These are phyloP conservation scores for Altica lythri DNA, from an alignment of 2,888 invertebrate genomes.

Conservation along the genomic window DNA sequence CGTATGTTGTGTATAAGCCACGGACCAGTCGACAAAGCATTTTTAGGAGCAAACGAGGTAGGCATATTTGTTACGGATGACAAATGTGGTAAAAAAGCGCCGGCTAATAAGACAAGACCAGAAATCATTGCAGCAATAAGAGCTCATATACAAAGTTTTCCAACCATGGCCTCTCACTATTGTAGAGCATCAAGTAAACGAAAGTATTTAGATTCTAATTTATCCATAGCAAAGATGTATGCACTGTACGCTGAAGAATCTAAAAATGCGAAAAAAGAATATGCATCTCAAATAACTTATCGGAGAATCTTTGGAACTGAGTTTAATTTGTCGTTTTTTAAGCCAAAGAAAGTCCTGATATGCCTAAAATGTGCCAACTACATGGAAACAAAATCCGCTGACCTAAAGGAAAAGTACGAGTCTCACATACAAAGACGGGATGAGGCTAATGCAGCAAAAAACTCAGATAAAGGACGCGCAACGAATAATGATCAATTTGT, in stretches of 20 bases:
- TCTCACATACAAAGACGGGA: slow-evolving; percentile 35
- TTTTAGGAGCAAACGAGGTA: neutral
- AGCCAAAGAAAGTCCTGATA: slow-evolving; percentile 36
- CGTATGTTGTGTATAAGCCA: slow-evolving; percentile 23
- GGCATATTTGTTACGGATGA: neutral
- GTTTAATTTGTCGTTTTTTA: slow-evolving; percentile 33
- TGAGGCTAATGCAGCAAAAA: slow-evolving; percentile 29
- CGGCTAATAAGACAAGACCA: neutral
- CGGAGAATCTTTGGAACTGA: slow-evolving; percentile 24
- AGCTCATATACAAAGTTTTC: neutral
- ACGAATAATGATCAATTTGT: slow-evolving; percentile 18
- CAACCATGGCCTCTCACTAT: neutral
- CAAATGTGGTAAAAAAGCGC: neutral
- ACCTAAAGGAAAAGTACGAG: slow-evolving; percentile 29
- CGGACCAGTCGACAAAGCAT: slow-evolving; percentile 14
- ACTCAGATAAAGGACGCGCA: slow-evolving; percentile 32
- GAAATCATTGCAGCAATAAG: neutral
- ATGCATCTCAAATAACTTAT: slow-evolving; percentile 26
- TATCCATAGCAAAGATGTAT: neutral
- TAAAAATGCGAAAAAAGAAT: neutral
- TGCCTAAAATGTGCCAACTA: slow-evolving; percentile 17
- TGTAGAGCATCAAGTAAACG: neutral
- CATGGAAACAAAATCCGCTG: neutral
- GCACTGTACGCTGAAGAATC: neutral
- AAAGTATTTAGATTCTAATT: neutral